Evolutionary conservation across 1,140 invertebrate genomes (phyloP), one percentile per base, ranked within the genome.

Genomic region (Aphelenchoides avenae): DNA sequence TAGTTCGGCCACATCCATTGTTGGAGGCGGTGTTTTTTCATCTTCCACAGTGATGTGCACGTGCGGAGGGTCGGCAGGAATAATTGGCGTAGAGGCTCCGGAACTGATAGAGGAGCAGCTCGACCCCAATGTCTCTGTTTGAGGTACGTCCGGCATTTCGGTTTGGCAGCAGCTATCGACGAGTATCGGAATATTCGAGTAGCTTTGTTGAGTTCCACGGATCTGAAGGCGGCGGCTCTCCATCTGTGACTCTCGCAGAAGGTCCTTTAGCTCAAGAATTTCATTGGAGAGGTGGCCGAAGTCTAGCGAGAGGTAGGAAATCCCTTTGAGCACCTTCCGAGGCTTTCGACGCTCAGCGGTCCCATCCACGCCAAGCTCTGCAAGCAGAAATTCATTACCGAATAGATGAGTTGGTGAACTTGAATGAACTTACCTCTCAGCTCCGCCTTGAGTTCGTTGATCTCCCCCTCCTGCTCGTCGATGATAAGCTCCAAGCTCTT

Each of bases 401-500:
- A 11, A 22, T 18, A 15, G 4, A 39, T 5, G 3, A 50, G 5
- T 15, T n/a, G 24, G 15, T 18, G n/a, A 20, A 24, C 27, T 1
- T 27, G 39, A 44, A 13, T 24, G 11, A 18, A 22, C 64, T 49
- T 31, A 71, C 68, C 65, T 43, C 71, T 55, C 39, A 68, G 68
- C 39, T 68, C 55, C 29, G 56, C 57, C 44, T 59, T 46, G 50
- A 70, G 67, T 34, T 77, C 68, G 24, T 62, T 46, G 11, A 79
- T 66, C 43, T 69, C 64, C 9, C 53, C 61, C 44, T 78, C 78
- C 26, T 78, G 77, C 52, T 79, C 78, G 34, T 75, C 69, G 20
- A 79, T 68, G 7, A 79, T 57, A 33, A 68, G 59, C 58, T 79
- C 71, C 37, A 79, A 61, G 54, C 74, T 78, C 34, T 57, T 48